Evolutionary conservation across 2,797 vertebrate genomes (phyloP).

Genomic region (Sitta carolinensis): DNA sequence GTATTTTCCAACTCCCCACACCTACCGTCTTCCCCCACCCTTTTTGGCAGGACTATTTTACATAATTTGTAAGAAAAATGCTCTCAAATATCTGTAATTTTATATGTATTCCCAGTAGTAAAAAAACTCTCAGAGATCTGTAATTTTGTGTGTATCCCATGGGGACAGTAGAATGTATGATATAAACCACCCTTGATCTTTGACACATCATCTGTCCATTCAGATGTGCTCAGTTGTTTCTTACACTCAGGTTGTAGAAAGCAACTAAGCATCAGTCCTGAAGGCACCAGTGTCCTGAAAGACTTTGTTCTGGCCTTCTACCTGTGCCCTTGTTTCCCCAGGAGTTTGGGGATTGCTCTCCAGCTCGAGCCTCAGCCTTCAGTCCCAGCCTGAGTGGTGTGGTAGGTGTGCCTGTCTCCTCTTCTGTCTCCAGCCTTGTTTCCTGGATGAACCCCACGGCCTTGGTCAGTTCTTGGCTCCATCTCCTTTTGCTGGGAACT

Average conservation of each 20-base stretch:
- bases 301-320: not conserved
- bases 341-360: not conserved
- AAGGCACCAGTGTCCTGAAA: not conserved
- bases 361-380: not conserved
- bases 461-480: not conserved
- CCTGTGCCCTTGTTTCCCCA: not conserved
- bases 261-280: not conserved
- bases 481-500: not conserved
- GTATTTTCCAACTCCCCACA: not conserved
- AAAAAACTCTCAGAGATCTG: not conserved
- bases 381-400: not conserved
- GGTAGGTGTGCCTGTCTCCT: not conserved
- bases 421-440: not conserved
- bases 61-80: constrained; percentile 9
- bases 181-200: not conserved
- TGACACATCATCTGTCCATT: not conserved
- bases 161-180: not conserved
- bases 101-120: not conserved
- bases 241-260: not conserved
- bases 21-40: not conserved
- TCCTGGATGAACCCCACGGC: not conserved
- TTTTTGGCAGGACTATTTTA: not conserved
- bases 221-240: not conserved
- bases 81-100: not conserved
- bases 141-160: not conserved